Evolutionary conservation across 2,797 vertebrate species (phyloP), one percentile per base, ranked within the genome.

Genomic region (Pyrocephalus nanus): DNA sequence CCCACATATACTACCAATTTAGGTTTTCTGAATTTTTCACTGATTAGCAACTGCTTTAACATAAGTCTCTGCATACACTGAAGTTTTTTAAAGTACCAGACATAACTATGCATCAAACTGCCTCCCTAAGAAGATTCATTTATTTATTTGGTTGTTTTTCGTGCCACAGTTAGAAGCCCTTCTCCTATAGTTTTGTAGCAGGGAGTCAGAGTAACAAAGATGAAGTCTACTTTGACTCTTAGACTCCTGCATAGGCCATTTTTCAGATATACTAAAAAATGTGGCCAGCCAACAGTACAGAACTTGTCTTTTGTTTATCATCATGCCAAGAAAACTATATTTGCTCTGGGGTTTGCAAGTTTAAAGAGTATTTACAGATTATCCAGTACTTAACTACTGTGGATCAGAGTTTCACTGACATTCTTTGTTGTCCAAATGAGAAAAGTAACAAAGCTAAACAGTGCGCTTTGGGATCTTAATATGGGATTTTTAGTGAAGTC

Each of bases 1-100:
- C 18, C 6, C 5, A 32, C 6, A 47, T 0, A 47, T 0, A 1
- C n/a, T 30, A 34, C 8, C 22, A 53, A 8, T 42, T 69, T 4
- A 48, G 4, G 2, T 48, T 62, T 83, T 21, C 50, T 67, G 17
- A 51, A 40, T 73, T 86, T 93, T 77, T 60, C 71, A 60, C 16
- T 32, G 3, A 64, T 14, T 26, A 75, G 18, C 12, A 72, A 36
- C 12, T 23, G 13, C 38, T 91, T 55, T 67, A 81, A 71, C 4
- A 2, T 27, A 51, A n/a, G 12, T 42, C 42, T 13, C 25, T 27
- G 22, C 3, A 73, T 5, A 71, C 80, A 47, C 0, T 9, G 1
- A 8, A 3, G 5, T 20, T 67, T 34, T 61, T 47, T 4, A 5
- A 87, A 67, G 26, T 77, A 66, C 4, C 14, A 25, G 25, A 57